Evolutionary conservation across 2,888 invertebrate genomes (phyloP), one percentile per base, ranked within the genome.

Genomic region (Ptychoptera contaminata): DNA sequence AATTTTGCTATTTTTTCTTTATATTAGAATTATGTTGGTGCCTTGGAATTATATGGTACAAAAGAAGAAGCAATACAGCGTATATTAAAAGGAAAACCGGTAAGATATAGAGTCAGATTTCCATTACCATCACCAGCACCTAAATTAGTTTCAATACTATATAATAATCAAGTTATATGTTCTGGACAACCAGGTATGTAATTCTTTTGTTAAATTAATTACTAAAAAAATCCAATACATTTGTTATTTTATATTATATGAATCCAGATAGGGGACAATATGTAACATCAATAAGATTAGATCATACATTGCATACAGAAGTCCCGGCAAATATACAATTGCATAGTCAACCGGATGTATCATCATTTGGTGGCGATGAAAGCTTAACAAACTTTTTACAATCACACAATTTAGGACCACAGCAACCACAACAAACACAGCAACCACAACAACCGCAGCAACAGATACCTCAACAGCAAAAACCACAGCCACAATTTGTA

Each of bases 131-230:
- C 65, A 30, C 71, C 71, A 1, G 55, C 73, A 31, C 79, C 79
- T 0, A 69, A 67, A 50, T 57, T 79, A 15, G 71, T 75, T 1
- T 65, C 69, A 46, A 69, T 79, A 30, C 58, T 64, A 7, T 67
- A 71, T 16, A 79, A 80, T 53, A 71, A 72, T 41, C 61, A 70
- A 9, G 56, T 68, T 1, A 53, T 79, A 23, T 80, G 79, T 55
- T 63, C 67, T 39, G 77, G 76, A 48, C 61, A 68, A 43, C 67
- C 68, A 60, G 74, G 76, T 74, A 5, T 23, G 23, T 23, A 7
- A 3, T 5, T 23, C 23, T 23, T 23, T 5, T 23, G 23, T 7
- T 23, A 5, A 23, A n/a, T n/a, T n/a, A n/a, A n/a, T n/a, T n/a
- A n/a, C n/a, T n/a, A n/a, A n/a, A n/a, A n/a, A n/a, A 5, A 23